Evolutionary conservation across 2,888 invertebrate species (phyloP).

Genomic region (Corythucha ciliata): DNA sequence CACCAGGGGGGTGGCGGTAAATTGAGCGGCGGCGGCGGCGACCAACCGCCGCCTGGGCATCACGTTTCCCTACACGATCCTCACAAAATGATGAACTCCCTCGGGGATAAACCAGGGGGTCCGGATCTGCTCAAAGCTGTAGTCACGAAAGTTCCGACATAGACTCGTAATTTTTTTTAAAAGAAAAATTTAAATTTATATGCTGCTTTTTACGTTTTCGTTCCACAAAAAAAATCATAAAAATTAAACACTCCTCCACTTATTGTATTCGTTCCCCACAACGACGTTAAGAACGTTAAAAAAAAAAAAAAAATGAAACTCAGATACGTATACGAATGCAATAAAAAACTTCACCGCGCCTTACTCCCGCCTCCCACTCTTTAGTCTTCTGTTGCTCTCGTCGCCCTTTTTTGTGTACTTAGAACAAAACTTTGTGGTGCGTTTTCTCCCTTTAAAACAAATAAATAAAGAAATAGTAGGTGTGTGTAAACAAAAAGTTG

Average conservation of each 20-base stretch:
- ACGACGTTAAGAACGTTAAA: conserved; percentile 26
- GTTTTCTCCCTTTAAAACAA: too few species aligned
- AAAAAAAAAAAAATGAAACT: conserved; percentile 21
- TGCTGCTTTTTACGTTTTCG: not conserved
- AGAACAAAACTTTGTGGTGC: too few species aligned
- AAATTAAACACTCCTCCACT: conserved; percentile 4
- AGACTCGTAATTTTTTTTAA: conserved; percentile 18
- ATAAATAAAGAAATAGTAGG: too few species aligned
- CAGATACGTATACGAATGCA: conserved; percentile 34
- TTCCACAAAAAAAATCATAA: not conserved
- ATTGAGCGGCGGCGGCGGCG: conserved; percentile 32
- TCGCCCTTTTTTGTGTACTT: too few species aligned
- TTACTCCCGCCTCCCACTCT: not conserved
- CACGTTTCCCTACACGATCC: conserved; percentile 37
- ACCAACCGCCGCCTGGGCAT: conserved; percentile 33
- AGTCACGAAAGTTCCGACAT: conserved; percentile 36
- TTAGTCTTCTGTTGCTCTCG: not conserved
- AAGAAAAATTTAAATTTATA: conserved; percentile 2
- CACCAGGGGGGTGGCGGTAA: conserved; percentile 42
- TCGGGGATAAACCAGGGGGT: conserved; percentile 59
- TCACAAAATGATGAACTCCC: conserved; percentile 41
- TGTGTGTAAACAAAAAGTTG: not conserved
- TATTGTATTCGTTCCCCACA: conserved; percentile 24
- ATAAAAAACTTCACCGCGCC: conserved; percentile 22
- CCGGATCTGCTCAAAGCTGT: conserved; percentile 65